These are phyloP conservation scores for Artemia sinica DNA, from an alignment of 2,888 invertebrate genomes.

Conservation along the genomic window DNA sequence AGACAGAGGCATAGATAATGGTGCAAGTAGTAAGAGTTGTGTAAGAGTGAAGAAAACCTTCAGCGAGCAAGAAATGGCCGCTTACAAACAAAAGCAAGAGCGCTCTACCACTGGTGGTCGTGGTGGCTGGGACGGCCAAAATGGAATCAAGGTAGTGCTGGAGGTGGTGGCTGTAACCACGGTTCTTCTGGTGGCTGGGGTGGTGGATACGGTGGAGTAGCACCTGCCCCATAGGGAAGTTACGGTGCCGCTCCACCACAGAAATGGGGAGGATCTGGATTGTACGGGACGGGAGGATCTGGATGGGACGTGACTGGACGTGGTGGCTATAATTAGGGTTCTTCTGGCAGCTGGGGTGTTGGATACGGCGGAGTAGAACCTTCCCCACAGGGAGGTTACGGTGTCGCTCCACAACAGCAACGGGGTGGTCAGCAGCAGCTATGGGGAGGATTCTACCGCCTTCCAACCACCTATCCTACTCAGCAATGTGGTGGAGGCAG, in stretches of 20 bases:
- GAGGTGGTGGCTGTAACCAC: conserved; percentile 37
- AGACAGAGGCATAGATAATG: too few species aligned
- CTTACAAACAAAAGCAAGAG: conserved; percentile 15
- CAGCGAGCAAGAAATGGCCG: conserved; percentile 65
- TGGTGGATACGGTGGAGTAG: conserved; percentile 37
- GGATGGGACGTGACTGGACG: too few species aligned
- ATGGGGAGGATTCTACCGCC: neutral
- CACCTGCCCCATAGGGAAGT: too few species aligned
- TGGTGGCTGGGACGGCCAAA: conserved; percentile 22
- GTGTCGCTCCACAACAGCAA: neutral
- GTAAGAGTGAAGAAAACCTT: conserved; percentile 84
- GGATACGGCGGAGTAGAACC: too few species aligned
- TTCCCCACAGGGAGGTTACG: neutral
- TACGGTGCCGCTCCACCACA: too few species aligned
- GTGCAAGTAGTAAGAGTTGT: too few species aligned
- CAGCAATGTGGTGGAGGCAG: neutral
- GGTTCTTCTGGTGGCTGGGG: conserved; percentile 34
- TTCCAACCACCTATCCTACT: neutral
- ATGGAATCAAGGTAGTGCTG: conserved; percentile 34
- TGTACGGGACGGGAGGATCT: too few species aligned
- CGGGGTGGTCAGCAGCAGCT: neutral
- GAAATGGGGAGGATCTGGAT: too few species aligned
- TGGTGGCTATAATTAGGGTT: too few species aligned
- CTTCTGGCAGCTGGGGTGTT: too few species aligned
- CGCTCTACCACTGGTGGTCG: conserved; percentile 17